Base-by-base conservation (phyloP, 2,888 invertebrate genomes). In the Silvanus unidentatus region DNA sequence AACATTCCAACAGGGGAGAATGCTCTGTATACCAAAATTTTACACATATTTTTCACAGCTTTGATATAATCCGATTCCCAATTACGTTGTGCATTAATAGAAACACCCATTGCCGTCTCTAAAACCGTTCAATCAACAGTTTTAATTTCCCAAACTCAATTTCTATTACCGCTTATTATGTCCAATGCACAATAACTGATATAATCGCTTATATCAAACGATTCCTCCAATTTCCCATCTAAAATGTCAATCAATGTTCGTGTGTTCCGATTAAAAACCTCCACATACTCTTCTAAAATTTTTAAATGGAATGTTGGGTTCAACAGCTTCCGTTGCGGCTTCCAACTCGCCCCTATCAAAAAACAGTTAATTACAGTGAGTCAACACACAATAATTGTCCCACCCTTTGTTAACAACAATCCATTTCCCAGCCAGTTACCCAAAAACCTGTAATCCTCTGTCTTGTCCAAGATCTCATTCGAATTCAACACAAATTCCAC, bases 71-170 rank as follows among this genome's bases (percentile, higher is more conserved):
- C 77, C 0, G 85, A 84, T 50, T 85, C 77, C 3, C 73, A 73
- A 59, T 84, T 74, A 8, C 72, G 72, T 67, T 91, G 90, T 0
- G 88, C 86, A 62, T 86, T 75, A 0, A 88, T 72, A 16, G 78
- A 76, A 5, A 81, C 78, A 1, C 90, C 91, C 91, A 92, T 92
- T 4, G 91, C 85, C 6, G 88, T 83, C 72, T 91, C 90, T 87
- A 73, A 43, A 75, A 68, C 58, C 3, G 32, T 32, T 32, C n/a
- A 4, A 5, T 32, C n/a, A 22, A 32, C 32, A 32, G 3, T 8
- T 28, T 28, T 28, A 28, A 32, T n/a, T 11, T 11, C 5, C n/a
- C 32, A 11, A 32, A 32, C 5, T 32, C 4, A 12, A 32, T 8
- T 32, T 11, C 4, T 22, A n/a, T 8, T 32, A 32, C 32, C 32